These are phyloP conservation scores for Indri indri DNA, from an alignment of 2,113 vertebrate species.

Conservation along the genomic window DNA sequence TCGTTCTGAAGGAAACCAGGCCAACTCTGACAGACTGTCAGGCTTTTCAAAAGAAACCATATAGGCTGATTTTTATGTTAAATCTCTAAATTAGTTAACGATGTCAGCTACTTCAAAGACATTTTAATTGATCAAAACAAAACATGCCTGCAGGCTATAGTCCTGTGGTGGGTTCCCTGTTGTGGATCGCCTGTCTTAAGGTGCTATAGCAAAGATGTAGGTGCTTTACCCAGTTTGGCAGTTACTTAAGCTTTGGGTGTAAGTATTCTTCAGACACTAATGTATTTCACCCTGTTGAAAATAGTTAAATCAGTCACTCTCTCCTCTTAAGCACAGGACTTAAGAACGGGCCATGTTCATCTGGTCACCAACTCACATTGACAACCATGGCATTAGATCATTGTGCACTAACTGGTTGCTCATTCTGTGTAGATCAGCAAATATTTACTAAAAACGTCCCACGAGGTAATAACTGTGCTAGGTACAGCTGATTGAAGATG, in stretches of 20 bases:
- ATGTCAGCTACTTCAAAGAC: background rate
- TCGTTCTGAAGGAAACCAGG: background rate
- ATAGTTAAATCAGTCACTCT: background rate
- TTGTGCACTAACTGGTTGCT: background rate
- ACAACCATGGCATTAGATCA: background rate
- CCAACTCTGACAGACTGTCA: background rate
- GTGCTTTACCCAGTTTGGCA: background rate
- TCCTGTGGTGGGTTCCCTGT: rapidly evolving
- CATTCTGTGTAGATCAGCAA: background rate
- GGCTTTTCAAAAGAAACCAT: background rate
- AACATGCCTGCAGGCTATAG: background rate
- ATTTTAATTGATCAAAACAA: background rate
- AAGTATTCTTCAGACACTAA: background rate
- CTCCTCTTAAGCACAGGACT: background rate
- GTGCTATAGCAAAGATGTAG: background rate
- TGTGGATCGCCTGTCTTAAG: background rate
- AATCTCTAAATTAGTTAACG: background rate
- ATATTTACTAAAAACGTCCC: background rate
- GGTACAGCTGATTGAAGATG: background rate
- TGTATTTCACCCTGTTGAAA: background rate
- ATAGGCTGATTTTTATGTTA: background rate
- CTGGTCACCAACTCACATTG: background rate
- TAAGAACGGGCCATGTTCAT: background rate
- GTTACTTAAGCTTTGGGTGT: background rate
- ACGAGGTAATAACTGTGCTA: background rate